phyloP scores from a whole-genome alignment of 2,797 vertebrate genomes.

The Hydrolagus colliei region DNA sequence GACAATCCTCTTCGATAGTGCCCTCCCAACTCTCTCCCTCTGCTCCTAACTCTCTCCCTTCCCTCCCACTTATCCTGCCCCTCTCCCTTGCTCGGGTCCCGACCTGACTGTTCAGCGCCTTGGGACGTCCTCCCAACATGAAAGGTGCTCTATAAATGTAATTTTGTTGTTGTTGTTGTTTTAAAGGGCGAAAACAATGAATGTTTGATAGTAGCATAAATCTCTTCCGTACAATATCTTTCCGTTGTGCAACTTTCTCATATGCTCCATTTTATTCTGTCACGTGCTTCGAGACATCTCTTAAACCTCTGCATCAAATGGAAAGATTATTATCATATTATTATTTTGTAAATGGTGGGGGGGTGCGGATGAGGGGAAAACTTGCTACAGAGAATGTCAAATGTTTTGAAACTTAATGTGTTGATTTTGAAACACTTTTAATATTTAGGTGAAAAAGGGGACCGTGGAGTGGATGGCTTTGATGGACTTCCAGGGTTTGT shows the following conservation, averaged over 20 bases:
- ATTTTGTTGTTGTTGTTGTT: not conserved
- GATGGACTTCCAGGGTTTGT: slow-evolving; percentile 65
- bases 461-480: slow-evolving; percentile 68
- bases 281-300: not conserved
- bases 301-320: no score
- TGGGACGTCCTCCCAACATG: no score
- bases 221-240: not conserved
- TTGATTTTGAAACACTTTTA: slow-evolving; percentile 8
- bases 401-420: not conserved
- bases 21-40: no score
- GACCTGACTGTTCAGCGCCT: no score
- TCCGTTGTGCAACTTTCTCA: not conserved
- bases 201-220: not conserved
- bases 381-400: not conserved
- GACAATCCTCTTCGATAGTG: no score
- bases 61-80: no score
- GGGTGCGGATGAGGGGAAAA: no score
- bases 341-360: no score
- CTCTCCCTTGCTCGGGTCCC: no score
- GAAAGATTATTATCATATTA: no score
- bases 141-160: no score
- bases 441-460: slow-evolving; percentile 75
- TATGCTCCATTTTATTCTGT: not conserved
- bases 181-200: not conserved
- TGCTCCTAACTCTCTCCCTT: no score